These are phyloP conservation scores for Sesia apiformis DNA, from an alignment of 2,888 invertebrate species.

Conservation along the genomic window DNA sequence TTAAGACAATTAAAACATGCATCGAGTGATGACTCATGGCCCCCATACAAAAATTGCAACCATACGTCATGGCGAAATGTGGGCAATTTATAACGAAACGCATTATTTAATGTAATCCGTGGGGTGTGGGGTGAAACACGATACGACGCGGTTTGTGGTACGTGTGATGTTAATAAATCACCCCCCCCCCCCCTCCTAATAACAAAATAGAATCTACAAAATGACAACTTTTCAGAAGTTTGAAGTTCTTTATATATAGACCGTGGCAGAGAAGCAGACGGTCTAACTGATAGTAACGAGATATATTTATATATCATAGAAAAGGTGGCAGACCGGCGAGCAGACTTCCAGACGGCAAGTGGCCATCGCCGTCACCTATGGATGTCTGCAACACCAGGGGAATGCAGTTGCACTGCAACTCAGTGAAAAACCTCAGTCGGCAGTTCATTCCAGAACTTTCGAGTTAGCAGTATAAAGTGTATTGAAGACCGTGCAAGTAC, in stretches of 20 bases:
- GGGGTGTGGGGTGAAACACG: background rate
- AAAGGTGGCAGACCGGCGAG: background rate
- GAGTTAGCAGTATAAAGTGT: background rate
- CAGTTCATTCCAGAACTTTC: too few relatives aligned
- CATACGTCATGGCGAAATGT: slow-evolving; percentile 5
- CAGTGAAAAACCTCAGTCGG: too few relatives aligned
- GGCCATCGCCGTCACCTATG: background rate
- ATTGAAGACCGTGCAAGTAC: too few relatives aligned
- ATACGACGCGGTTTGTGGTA: too few relatives aligned
- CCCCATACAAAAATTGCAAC: slow-evolving; percentile 8
- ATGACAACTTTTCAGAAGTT: too few relatives aligned
- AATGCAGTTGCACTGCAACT: background rate
- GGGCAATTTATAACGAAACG: slow-evolving; percentile 12
- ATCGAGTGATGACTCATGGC: slow-evolving; percentile 6
- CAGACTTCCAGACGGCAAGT: background rate
- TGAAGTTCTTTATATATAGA: too few relatives aligned
- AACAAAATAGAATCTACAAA: too few relatives aligned
- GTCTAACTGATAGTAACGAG: background rate
- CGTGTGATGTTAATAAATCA: too few relatives aligned
- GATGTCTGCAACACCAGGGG: background rate
- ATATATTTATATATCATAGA: background rate
- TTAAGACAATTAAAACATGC: slow-evolving; percentile 6
- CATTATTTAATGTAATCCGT: background rate
- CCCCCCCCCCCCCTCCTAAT: too few relatives aligned
- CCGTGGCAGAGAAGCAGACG: too few relatives aligned